Evolutionary conservation across 2,888 invertebrate genomes (phyloP).

Genomic region (Copidosoma aretas): DNA sequence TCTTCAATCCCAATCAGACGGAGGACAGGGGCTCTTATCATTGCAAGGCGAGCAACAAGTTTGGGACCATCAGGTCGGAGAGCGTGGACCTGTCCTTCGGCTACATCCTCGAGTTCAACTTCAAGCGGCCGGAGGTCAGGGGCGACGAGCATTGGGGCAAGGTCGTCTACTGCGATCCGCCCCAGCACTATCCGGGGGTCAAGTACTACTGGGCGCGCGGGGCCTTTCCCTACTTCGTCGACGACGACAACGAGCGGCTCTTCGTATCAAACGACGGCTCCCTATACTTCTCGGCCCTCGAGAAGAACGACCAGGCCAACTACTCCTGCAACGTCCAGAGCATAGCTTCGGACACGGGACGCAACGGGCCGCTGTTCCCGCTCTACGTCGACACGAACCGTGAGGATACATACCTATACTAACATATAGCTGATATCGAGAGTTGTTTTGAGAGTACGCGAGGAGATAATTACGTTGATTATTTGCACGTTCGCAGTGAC

Average conservation of each 20-base stretch:
- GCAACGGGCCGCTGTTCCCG: constrained; percentile 88
- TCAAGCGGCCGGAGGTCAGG: constrained; percentile 81
- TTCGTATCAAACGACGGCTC: constrained; percentile 95
- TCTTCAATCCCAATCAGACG: constrained; percentile 81
- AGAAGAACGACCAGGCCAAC: constrained; percentile 86
- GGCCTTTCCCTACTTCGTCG: constrained; percentile 89
- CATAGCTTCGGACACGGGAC: constrained; percentile 82
- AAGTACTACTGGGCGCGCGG: constrained; percentile 92
- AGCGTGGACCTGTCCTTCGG: constrained; percentile 89
- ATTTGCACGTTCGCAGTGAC: constrained; percentile 67
- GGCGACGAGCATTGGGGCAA: constrained; percentile 95
- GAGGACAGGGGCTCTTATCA: constrained; percentile 88
- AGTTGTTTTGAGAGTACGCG: too few species aligned
- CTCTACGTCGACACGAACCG: constrained; percentile 83
- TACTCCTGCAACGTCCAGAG: constrained; percentile 93
- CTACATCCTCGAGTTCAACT: constrained; percentile 86
- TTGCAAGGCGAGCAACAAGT: constrained; percentile 88
- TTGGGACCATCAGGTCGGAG: constrained; percentile 87
- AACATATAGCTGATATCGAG: too few species aligned
- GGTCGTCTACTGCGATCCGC: constrained; percentile 90
- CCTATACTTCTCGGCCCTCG: constrained; percentile 91
- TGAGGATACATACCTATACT: constrained; percentile 61
- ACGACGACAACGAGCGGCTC: constrained; percentile 83
- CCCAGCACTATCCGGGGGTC: constrained; percentile 87
- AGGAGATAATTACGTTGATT: too few species aligned